Evolutionary conservation across 64 coral and sea anemone species (phyloP), one percentile per base, ranked within the genome.

Genomic region (Pocillopora damicornis): DNA sequence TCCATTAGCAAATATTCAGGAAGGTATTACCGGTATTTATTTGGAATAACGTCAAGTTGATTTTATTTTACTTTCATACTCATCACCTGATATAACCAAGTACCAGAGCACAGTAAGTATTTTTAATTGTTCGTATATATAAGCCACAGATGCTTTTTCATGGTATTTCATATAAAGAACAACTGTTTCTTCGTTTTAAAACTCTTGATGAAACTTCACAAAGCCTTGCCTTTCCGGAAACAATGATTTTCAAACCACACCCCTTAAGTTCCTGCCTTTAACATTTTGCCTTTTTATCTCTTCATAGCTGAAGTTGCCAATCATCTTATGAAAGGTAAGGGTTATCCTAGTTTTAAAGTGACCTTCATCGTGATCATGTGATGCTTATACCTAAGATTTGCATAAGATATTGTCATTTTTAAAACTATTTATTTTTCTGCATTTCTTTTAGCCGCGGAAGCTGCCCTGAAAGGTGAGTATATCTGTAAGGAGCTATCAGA

Each of bases 261-360:
- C 7, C 42, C 42, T 7, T 51, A 51, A 51, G 42, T 51, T 51
- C 42, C 16, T 57, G 35, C 18, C 82, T 38, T 7, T 42, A 25
- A 61, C 0, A 15, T 67, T 51, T 22, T 60, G 45, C 35, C 73
- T 64, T 77, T 37, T 87, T 63, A 30, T 30, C n/a, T 2, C 26
- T 82, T 64, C 61, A 45, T 69, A 98, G 95, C 92, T 74, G 95
- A 94, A 59, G 95, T 98, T 72, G 95, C 95, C 9, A 98, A 93
- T 86, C 85, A 98, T 91, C 86, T 98, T 20, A 98, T 98, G 95
- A 98, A 94, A 89, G 95, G 95, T 98, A 88, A 51, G 42, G 3
- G 42, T 59, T 26, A 58, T 58, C 35, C 35, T 1, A 5, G 26
- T 13, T 16, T 67, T 76, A 69, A 63, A 20, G 73, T 37, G 7